Percentiles rank a stretch among this genome's conserved stretches.
These are phyloP conservation scores for Sympetrum striolatum DNA, from an alignment of 2,888 invertebrate genomes.

Conservation along the genomic window DNA sequence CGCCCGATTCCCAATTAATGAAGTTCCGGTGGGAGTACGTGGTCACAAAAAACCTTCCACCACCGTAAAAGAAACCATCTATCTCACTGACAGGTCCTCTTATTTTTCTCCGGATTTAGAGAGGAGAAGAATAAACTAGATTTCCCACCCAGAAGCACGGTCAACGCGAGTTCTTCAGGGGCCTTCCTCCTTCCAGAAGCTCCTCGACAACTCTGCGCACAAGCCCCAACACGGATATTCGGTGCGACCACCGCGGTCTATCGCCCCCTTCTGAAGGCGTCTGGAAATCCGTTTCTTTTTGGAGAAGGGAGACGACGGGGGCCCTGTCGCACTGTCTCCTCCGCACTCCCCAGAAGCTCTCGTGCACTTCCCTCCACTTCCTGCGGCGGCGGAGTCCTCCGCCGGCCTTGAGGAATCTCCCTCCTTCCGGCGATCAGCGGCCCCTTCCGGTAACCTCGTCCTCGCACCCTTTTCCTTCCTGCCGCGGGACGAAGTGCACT, in stretches of 20 bases:
- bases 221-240: neutral
- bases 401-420: neutral
- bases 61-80: neutral
- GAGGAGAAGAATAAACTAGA: neutral
- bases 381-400: neutral
- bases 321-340: neutral
- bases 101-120: too few species aligned
- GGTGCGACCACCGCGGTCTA: neutral
- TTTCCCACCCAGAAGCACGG: neutral
- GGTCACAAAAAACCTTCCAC: neutral
- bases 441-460: neutral
- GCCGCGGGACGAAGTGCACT: neutral
- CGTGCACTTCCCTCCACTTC: neutral
- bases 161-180: neutral
- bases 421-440: neutral
- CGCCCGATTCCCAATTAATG: neutral
- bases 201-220: too few species aligned
- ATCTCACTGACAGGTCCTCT: neutral
- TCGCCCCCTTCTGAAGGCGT: neutral
- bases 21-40: neutral
- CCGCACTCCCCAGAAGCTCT: neutral
- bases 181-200: too few species aligned
- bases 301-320: neutral
- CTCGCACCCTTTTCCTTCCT: neutral
- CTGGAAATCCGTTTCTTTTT: neutral